Percentiles rank a stretch among this genome's conserved stretches.
Evolutionary conservation across 2,888 invertebrate genomes (phyloP).

Genomic region (Encarsia formosa): DNA sequence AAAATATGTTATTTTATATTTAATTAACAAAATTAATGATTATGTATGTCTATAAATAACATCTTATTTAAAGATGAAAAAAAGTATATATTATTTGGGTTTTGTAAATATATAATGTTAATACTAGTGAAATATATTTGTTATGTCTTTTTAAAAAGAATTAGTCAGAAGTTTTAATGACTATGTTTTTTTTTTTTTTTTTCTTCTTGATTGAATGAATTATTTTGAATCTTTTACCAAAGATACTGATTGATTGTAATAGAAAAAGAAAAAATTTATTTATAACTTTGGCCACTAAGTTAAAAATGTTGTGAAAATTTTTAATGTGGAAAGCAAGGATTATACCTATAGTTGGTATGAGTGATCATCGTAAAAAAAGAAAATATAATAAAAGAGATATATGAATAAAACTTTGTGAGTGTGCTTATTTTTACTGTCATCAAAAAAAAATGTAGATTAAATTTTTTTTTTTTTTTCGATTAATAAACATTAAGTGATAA

Average conservation of each 20-base stretch:
- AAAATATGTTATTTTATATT: slow-evolving; percentile 21
- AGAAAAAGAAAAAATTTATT: slow-evolving; percentile 12
- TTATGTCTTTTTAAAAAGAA: slow-evolving; percentile 20
- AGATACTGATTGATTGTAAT: slow-evolving; percentile 34
- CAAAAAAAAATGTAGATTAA: not conserved
- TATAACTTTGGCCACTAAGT: slow-evolving; percentile 7
- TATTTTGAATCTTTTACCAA: slow-evolving; percentile 39
- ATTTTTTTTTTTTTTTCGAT: not conserved
- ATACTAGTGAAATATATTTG: slow-evolving; percentile 22
- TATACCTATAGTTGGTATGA: slow-evolving; percentile 34
- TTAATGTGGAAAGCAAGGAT: slow-evolving; percentile 28
- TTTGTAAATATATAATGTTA: slow-evolving; percentile 28
- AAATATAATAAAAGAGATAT: slow-evolving; percentile 38
- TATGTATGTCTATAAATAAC: slow-evolving; percentile 10
- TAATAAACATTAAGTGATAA: too few relatives aligned
- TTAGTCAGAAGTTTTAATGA: slow-evolving; percentile 5
- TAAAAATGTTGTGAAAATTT: slow-evolving; percentile 2
- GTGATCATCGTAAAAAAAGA: too few relatives aligned
- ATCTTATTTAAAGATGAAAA: slow-evolving; percentile 12
- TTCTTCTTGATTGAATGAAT: slow-evolving; percentile 25
- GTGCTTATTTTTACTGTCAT: too few relatives aligned
- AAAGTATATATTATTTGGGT: slow-evolving; percentile 13
- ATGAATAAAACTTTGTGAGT: slow-evolving; percentile 7
- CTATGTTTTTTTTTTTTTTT: slow-evolving; percentile 29
- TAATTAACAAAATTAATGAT: slow-evolving; percentile 17